A percentile compares a stretch with the other conserved stretches of the same genome.
phyloP scores from a whole-genome alignment of 1,140 invertebrate genomes.

The Paraescarpia echinospica region DNA sequence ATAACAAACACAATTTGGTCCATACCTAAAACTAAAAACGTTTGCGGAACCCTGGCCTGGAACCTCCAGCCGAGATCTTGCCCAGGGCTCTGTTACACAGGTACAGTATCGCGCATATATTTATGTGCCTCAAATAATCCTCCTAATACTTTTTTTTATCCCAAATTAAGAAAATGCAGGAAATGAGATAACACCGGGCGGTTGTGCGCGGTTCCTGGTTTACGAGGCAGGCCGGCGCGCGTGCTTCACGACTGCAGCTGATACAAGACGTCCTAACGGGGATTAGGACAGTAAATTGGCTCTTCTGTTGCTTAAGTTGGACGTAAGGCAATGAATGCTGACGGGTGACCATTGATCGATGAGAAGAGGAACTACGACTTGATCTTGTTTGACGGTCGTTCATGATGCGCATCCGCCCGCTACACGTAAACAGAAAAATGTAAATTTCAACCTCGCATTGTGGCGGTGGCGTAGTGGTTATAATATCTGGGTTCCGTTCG shows the following conservation, averaged over 20 bases:
- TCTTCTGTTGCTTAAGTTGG: background rate
- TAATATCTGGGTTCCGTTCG: too few species aligned
- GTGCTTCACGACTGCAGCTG: background rate
- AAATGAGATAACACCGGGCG: background rate
- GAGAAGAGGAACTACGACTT: background rate
- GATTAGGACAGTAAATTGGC: background rate
- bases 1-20: background rate
- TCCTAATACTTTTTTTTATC: background rate
- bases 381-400: background rate
- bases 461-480: too few species aligned
- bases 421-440: background rate
- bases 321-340: background rate
- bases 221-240: background rate
- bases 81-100: background rate
- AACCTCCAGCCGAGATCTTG: background rate
- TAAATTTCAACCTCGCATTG: background rate
- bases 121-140: background rate
- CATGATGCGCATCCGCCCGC: background rate
- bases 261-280: background rate
- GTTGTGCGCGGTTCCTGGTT: background rate
- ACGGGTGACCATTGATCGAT: background rate
- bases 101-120: background rate
- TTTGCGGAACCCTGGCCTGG: background rate
- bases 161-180: background rate
- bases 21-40: background rate